Percentiles rank a stretch among this genome's conserved stretches.
Conservation (phyloP, 2,888 invertebrate genomes). For the Ophraella communa region DNA sequence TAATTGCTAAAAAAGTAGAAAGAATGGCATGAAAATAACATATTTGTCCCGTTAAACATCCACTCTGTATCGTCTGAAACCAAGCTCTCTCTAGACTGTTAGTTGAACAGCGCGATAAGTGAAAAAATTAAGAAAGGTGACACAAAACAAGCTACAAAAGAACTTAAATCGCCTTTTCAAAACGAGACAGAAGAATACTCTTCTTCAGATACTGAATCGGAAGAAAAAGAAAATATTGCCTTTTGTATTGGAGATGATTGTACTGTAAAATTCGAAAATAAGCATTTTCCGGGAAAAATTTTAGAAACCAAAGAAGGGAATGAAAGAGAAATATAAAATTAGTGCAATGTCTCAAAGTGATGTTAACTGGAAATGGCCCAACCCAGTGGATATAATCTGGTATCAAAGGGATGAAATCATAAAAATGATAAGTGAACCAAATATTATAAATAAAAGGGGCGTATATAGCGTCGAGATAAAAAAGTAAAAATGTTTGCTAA, state of each 20-base stretch:
- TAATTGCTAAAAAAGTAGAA: no score
- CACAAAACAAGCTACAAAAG: no score
- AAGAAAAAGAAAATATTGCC: neutral
- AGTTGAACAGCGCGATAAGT: no score
- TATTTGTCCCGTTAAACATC: no score
- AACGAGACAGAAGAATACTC: neutral
- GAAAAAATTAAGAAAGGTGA: neutral
- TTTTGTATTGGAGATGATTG: neutral
- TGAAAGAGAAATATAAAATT: neutral
- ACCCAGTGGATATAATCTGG: neutral
- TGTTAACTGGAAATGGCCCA: neutral
- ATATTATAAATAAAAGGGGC: neutral
- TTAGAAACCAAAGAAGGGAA: neutral
- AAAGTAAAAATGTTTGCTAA: no score
- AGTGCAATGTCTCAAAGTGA: slow-evolving; percentile 5
- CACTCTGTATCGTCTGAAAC: no score
- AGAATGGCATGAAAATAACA: no score
- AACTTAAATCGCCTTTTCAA: no score
- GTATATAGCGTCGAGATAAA: no score
- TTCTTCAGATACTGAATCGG: no score
- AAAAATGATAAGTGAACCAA: slow-evolving; percentile 2
- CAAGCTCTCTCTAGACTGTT: no score
- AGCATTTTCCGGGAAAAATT: slow-evolving; percentile 8
- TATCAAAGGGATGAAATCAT: neutral
- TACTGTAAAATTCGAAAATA: neutral